A percentile compares a stretch with the other conserved stretches of the same genome.
Conservation (phyloP, 2,113 vertebrate genomes). For the Vidua macroura region DNA sequence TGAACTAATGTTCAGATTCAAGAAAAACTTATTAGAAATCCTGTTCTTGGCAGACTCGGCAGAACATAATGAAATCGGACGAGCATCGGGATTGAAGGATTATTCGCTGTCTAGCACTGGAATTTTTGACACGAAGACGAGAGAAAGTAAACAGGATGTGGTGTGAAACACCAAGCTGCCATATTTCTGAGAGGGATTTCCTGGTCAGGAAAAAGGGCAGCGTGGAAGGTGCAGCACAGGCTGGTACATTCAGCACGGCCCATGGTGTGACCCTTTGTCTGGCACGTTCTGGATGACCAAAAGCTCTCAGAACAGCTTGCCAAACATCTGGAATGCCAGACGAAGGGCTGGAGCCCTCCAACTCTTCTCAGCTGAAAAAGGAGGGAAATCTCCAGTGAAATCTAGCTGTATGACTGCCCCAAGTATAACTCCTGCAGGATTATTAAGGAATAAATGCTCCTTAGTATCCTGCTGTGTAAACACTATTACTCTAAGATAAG, state of each 20-base stretch:
- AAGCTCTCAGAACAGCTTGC: neutral
- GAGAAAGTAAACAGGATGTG: conserved; percentile 64
- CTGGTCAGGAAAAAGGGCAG: conserved; percentile 9
- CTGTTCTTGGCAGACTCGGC: neutral
- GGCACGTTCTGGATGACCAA: neutral
- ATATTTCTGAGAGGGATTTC: conserved; percentile 52
- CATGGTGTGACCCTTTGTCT: neutral
- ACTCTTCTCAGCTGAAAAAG: neutral
- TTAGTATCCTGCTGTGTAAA: conserved; percentile 11
- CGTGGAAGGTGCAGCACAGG: neutral
- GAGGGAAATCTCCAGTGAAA: neutral
- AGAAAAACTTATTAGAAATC: neutral
- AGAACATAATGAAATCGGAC: neutral
- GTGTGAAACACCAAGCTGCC: conserved; percentile 19
- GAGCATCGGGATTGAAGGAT: neutral
- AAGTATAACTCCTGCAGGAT: neutral
- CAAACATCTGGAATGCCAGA: neutral
- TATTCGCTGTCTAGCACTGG: conserved; percentile 27
- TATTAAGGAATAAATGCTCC: conserved; percentile 30
- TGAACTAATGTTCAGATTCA: neutral
- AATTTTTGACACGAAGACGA: conserved; percentile 48
- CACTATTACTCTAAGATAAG: conserved; percentile 11
- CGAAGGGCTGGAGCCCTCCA: neutral
- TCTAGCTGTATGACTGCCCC: neutral
- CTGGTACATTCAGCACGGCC: neutral